These are phyloP conservation scores for Sinosuthora webbiana DNA, from an alignment of 2,113 vertebrate species.

Conservation along the genomic window DNA sequence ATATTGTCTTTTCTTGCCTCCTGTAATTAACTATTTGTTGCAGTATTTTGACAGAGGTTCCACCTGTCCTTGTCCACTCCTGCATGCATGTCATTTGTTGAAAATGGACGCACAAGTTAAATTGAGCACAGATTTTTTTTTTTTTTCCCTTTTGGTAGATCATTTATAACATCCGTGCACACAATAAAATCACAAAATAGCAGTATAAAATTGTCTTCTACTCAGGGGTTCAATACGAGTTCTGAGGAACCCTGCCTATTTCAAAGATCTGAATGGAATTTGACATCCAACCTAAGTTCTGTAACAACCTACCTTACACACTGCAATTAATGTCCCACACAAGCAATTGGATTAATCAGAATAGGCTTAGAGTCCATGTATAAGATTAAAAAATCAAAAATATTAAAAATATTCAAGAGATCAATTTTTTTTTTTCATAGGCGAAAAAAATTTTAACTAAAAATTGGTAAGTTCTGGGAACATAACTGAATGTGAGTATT, in stretches of 20 bases:
- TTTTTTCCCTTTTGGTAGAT: background rate
- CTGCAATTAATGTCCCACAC: background rate
- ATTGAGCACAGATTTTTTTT: background rate
- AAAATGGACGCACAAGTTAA: background rate
- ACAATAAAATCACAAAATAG: background rate
- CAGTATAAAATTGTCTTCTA: background rate
- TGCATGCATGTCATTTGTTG: accelerated
- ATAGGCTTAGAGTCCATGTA: background rate
- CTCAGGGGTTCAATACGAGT: background rate
- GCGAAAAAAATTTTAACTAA: background rate
- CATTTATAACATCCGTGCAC: background rate
- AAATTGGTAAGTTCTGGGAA: background rate
- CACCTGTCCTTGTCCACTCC: background rate
- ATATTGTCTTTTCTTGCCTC: background rate
- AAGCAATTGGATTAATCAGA: background rate
- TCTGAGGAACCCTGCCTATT: background rate
- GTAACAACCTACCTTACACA: background rate
- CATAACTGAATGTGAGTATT: background rate
- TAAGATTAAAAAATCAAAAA: background rate
- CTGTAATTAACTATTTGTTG: background rate
- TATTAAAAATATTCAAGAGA: background rate
- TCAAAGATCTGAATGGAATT: background rate
- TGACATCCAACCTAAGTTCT: background rate
- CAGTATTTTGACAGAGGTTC: background rate
- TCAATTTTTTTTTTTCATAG: background rate